phyloP scores from a whole-genome alignment of 2,797 vertebrate species.

The Thaleichthys pacificus region DNA sequence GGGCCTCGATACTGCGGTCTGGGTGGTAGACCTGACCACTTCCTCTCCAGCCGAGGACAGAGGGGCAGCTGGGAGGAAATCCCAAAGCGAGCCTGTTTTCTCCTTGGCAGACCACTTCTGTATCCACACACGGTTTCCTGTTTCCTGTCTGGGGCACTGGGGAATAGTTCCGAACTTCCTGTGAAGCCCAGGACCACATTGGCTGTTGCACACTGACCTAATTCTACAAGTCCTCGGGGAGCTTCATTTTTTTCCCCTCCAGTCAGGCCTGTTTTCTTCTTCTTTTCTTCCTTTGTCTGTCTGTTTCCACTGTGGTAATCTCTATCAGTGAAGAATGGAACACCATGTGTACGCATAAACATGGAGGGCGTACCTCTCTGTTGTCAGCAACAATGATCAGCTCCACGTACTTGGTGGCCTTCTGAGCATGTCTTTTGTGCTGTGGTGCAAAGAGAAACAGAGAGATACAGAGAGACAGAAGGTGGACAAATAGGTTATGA shows the following conservation, averaged over 20 bases:
- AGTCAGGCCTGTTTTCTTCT: conserved; percentile 34
- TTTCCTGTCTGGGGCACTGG: conserved; percentile 67
- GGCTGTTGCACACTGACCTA: conserved; percentile 63
- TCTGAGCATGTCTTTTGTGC: conserved; percentile 89
- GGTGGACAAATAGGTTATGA: neutral
- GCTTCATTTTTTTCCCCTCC: conserved; percentile 24
- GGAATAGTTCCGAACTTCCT: conserved; percentile 68
- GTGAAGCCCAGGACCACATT: conserved; percentile 58
- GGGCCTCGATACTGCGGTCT: too few relatives aligned
- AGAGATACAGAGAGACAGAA: conserved; percentile 1
- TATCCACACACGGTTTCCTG: conserved; percentile 62
- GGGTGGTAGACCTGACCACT: too few relatives aligned
- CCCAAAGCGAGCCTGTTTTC: conserved; percentile 38
- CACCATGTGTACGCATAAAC: neutral
- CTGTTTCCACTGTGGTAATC: neutral
- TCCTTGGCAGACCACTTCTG: conserved; percentile 53
- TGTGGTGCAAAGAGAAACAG: conserved; percentile 52
- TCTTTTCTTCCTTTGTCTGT: neutral
- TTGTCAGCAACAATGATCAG: conserved; percentile 98
- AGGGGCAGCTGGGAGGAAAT: conserved; percentile 45
- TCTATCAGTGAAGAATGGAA: conserved; percentile 22
- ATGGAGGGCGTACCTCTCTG: conserved; percentile 83
- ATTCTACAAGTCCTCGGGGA: conserved; percentile 52
- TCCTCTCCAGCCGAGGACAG: conserved; percentile 18
- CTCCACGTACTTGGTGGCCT: conserved; percentile 95